Evolutionary conservation across 2,113 vertebrate species (phyloP), one percentile per base, ranked within the genome.

Genomic region (Pedetes capensis): DNA sequence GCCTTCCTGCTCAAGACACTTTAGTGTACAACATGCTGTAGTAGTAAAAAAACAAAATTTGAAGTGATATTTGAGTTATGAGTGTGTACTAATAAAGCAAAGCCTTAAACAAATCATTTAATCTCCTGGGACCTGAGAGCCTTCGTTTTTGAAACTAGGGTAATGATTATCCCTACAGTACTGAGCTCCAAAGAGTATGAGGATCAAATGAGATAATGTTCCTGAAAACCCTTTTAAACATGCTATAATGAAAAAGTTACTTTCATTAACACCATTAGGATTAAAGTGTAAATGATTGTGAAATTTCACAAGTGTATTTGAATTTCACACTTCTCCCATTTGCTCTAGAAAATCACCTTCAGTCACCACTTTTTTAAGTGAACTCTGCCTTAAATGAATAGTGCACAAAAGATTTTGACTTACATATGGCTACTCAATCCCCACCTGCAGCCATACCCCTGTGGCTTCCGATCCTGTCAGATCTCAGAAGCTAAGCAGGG

Each of bases 151-250:
- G 44, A 95, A 96, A 93, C 78, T 64, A 86, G 93, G 55, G 29
- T 92, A 53, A 78, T 59, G 25, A 82, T 25, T 63, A 12, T 51
- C n/a, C 11, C 11, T 55, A 34, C 4, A 68, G 39, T 57, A 23
- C 66, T 95, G 63, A 95, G 66, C 63, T 89, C 83, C 61, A 32
- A 25, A 34, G 17, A 0, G 13, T 39, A 11, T 53, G 27, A 96
- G 49, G 25, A 14, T 82, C 74, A 63, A 86, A 44, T 59, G 91
- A 96, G 51, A 91, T 71, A 69, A 69, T 78, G 82, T 88, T 94
- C 86, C 95, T 96, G 86, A 95, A 97, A 96, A 87, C 74, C 61
- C 32, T 75, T 94, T 79, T 84, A 94, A 96, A 89, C 57, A 49
- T 86, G 82, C 39, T 78, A 63, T 47, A 71, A 76, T 69, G 55